Evolutionary conservation across 1,140 invertebrate species (phyloP).

Genomic region (Seison nebaliae): DNA sequence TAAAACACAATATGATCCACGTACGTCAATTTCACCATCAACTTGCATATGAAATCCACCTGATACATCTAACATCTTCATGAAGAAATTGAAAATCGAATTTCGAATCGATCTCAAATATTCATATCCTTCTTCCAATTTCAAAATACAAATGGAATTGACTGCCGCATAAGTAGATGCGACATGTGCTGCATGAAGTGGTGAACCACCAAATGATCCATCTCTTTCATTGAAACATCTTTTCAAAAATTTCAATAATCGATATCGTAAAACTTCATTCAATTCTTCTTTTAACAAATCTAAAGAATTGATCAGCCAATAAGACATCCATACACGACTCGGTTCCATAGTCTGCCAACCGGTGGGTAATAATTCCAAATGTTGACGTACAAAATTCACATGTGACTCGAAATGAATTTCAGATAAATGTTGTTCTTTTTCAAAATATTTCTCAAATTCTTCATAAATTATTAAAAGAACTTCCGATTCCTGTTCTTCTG

Average conservation of each 20-base stretch:
- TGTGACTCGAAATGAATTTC: background rate
- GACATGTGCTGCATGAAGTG: conserved; percentile 61
- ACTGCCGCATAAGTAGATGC: conserved; percentile 88
- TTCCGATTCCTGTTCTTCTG: no score
- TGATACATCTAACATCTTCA: no score
- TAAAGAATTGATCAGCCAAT: conserved; percentile 75
- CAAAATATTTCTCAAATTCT: no score
- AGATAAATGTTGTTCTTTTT: no score
- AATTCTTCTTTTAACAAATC: conserved; percentile 47
- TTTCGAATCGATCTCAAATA: background rate
- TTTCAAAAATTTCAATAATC: conserved; percentile 33
- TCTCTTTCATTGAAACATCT: conserved; percentile 48
- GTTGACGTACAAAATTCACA: conserved; percentile 27
- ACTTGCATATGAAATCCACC: conserved; percentile 67
- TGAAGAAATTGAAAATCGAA: no score
- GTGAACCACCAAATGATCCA: conserved; percentile 70
- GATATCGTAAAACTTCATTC: conserved; percentile 36
- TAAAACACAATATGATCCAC: conserved; percentile 77
- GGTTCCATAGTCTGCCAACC: conserved; percentile 47
- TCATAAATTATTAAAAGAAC: no score
- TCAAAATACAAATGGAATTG: conserved; percentile 61
- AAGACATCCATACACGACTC: conserved; percentile 74
- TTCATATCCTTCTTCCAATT: conserved; percentile 53
- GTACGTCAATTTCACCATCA: conserved; percentile 77
- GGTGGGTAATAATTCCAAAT: background rate